Evolutionary conservation across 2,888 invertebrate genomes (phyloP).

Genomic region (Campaea margaritaria): DNA sequence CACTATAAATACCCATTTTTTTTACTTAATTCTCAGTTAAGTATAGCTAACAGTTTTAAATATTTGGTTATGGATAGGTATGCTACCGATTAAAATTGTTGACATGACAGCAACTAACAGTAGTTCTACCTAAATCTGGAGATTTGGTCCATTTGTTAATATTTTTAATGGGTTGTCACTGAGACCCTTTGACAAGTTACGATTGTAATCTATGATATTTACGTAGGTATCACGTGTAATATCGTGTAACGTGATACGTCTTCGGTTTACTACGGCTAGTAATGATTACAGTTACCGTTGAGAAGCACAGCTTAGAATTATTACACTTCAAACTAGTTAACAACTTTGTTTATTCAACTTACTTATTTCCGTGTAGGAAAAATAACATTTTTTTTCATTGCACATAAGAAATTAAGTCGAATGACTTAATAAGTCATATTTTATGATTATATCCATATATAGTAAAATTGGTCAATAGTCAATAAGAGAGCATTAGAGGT

Average conservation of each 20-base stretch:
- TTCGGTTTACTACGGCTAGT: constrained; percentile 17
- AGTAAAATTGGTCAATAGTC: too few species aligned
- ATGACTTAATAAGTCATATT: too few species aligned
- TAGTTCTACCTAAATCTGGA: background rate
- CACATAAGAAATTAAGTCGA: too few species aligned
- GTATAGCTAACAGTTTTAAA: too few species aligned
- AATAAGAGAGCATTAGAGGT: too few species aligned
- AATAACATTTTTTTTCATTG: too few species aligned
- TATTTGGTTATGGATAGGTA: too few species aligned
- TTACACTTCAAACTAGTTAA: constrained; percentile 2
- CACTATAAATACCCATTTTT: too few species aligned
- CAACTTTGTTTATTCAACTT: background rate
- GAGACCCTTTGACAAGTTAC: constrained; percentile 28
- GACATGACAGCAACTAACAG: background rate
- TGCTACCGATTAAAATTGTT: too few species aligned
- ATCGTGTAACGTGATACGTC: constrained; percentile 37
- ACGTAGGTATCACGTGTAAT: constrained; percentile 36
- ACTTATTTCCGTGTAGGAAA: background rate
- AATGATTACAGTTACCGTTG: constrained; percentile 11
- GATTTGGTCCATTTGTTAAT: constrained; percentile 8
- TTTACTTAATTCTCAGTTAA: too few species aligned
- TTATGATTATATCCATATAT: too few species aligned
- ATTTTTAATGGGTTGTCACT: constrained; percentile 30
- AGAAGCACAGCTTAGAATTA: constrained; percentile 10
- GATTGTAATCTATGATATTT: constrained; percentile 38